Evolutionary conservation across 2,888 invertebrate species (phyloP).

Genomic region (Mythimna impura): DNA sequence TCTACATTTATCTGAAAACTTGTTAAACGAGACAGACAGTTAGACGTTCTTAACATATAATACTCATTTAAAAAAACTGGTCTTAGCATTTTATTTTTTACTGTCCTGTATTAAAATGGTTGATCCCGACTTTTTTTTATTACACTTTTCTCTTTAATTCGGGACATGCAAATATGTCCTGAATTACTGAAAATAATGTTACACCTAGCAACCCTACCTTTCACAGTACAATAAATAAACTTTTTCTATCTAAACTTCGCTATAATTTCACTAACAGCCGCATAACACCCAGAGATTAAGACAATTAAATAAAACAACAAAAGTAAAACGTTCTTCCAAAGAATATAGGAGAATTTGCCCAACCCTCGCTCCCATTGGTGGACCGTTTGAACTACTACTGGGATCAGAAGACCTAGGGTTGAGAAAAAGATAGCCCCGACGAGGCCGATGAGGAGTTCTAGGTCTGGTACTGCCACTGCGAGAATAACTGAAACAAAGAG

Average conservation of each 20-base stretch:
- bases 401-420: slow-evolving; percentile 93
- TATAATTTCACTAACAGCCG: slow-evolving; percentile 76
- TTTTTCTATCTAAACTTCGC: slow-evolving; percentile 64
- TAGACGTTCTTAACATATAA: no score
- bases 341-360: slow-evolving; percentile 91
- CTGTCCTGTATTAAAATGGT: no score
- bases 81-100: no score
- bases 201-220: no score
- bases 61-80: no score
- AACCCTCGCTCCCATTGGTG: slow-evolving; percentile 92
- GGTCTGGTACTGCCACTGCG: slow-evolving; percentile 94
- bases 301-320: slow-evolving; percentile 79
- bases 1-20: no score
- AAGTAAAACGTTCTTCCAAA: slow-evolving; percentile 91
- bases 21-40: no score
- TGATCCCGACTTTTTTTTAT: no score
- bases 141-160: no score
- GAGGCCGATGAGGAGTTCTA: slow-evolving; percentile 96
- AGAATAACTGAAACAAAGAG: slow-evolving; percentile 91
- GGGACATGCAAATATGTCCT: no score
- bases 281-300: slow-evolving; percentile 81
- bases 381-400: slow-evolving; percentile 93
- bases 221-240: slow-evolving; percentile 25
- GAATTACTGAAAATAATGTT: no score
- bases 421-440: slow-evolving; percentile 95